Base-by-base conservation (phyloP, 2,797 vertebrate genomes). In the Balearica regulorum region DNA sequence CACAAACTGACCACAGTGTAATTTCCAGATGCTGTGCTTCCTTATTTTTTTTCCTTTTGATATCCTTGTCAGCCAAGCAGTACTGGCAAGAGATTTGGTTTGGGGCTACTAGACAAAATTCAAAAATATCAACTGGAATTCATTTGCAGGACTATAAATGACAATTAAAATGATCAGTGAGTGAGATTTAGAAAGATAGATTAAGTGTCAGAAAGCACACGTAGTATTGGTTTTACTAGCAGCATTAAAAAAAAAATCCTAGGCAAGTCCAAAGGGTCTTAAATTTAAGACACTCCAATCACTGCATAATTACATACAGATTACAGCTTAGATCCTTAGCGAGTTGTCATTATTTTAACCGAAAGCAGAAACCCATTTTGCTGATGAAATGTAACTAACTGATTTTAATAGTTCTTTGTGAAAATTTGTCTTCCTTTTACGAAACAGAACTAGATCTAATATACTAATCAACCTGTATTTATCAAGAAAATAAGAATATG, bases 321-420 rank as follows among this genome's bases (percentile, higher is more conserved):
- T 19, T 81, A 62, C 11, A 55, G 5, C 6, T 72, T 17, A 83
- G 41, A 80, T 64, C 24, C n/a, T 53, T 55, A 33, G 13, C 15
- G 84, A 89, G 16, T 64, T 82, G 80, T 84, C 68, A 13, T 35
- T 87, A 41, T 41, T 89, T 93, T 44, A 89, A 51, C 6, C 53
- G 35, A 78, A 76, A 94, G 44, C 64, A 77, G 44, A 82, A 90
- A 90, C 10, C 3, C 6, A 26, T 78, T 64, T 72, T 46, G 57
- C 41, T 83, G 37, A n/a, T 55, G 20, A 58, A 41, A 25, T 37
- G 5, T 29, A 39, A 43, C 11, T 15, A 51, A 57, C 2, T 16
- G 12, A 57, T 69, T 81, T 81, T 61, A 84, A 18, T 2, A 87
- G 6, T 48, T 51, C 20, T 76, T 62, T 26, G 10, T 2, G 3